These are phyloP conservation scores for Phasia obesa DNA, from an alignment of 2,888 invertebrate genomes.

Conservation along the genomic window DNA sequence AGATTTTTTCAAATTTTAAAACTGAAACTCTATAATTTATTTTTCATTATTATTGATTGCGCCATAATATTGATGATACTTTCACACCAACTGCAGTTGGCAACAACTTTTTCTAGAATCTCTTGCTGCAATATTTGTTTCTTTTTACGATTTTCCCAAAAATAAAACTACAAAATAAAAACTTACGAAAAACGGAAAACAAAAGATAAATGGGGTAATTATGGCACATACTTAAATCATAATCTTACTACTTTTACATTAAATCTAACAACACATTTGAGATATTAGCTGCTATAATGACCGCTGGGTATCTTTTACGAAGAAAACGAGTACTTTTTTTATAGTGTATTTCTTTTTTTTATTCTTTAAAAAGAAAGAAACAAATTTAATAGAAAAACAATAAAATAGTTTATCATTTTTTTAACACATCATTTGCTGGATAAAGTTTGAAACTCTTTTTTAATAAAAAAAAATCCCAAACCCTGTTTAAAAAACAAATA, in stretches of 20 bases:
- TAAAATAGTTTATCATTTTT: slow-evolving; percentile 58
- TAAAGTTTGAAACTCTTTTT: slow-evolving; percentile 1
- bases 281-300: slow-evolving; percentile 58
- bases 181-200: background rate
- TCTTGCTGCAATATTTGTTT: background rate
- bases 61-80: slow-evolving; percentile 54
- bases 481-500: background rate
- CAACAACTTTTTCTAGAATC: background rate
- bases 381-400: slow-evolving; percentile 66
- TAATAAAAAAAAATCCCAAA: background rate
- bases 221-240: slow-evolving; percentile 69
- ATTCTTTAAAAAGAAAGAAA: background rate
- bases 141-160: slow-evolving; percentile 19
- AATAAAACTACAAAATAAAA: background rate
- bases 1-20: background rate
- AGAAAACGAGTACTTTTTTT: background rate
- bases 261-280: slow-evolving; percentile 46
- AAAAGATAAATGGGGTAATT: slow-evolving; percentile 68
- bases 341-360: too few species aligned
- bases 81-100: slow-evolving; percentile 50
- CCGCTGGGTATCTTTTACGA: slow-evolving; percentile 70
- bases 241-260: slow-evolving; percentile 36
- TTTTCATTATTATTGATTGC: slow-evolving; percentile 34
- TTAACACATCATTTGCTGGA: slow-evolving; percentile 65
- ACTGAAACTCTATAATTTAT: slow-evolving; percentile 19